Percentiles rank a stretch among this genome's conserved stretches.
Conservation (phyloP, 2,888 invertebrate genomes). For the Gastracanthus pulcherrimus region DNA sequence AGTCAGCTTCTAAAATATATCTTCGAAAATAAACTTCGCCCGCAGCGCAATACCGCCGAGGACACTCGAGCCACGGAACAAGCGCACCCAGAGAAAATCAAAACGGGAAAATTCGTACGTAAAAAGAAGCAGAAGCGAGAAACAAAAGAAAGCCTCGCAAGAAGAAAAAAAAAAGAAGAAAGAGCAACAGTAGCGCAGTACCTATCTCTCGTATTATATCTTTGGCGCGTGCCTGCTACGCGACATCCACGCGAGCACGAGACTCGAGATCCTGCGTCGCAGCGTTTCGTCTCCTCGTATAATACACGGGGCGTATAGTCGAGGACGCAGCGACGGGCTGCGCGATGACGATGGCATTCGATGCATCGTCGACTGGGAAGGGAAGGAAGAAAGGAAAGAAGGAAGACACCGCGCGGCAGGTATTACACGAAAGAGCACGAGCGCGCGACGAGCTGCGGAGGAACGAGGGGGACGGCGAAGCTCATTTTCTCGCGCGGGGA, state of each 20-base stretch:
- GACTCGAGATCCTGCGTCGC: not conserved
- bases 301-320: not conserved
- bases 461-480: not conserved
- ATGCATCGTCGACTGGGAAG: slow-evolving; percentile 16
- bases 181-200: not conserved
- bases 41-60: no score
- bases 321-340: not conserved
- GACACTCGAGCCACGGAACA: no score
- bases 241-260: not conserved
- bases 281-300: not conserved
- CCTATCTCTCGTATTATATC: not conserved
- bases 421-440: not conserved
- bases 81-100: no score
- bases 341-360: not conserved
- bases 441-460: not conserved
- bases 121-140: not conserved
- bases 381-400: not conserved
- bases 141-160: not conserved
- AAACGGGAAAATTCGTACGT: not conserved
- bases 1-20: no score
- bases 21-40: no score
- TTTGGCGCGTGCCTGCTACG: not conserved
- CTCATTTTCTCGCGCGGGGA: slow-evolving; percentile 37
- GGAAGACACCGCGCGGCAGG: not conserved
- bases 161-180: not conserved